These are phyloP conservation scores for Nomada fucata DNA, from an alignment of 2,888 invertebrate genomes.

Conservation along the genomic window DNA sequence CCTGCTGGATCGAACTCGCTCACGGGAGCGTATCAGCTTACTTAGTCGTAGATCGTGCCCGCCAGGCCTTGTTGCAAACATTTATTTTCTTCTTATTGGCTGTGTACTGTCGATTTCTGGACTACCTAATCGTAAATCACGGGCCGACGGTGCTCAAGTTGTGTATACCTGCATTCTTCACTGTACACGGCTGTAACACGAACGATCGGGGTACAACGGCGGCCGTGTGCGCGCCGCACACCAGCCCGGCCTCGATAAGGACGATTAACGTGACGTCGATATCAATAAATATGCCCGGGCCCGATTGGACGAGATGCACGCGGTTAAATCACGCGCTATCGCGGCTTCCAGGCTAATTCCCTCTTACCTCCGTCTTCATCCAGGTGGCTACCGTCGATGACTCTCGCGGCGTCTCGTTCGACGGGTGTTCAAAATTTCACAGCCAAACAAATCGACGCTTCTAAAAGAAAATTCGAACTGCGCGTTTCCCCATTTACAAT, in stretches of 20 bases:
- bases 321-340: constrained; percentile 48
- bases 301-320: constrained; percentile 27
- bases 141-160: constrained; percentile 59
- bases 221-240: constrained; percentile 43
- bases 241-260: constrained; percentile 56
- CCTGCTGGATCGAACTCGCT: constrained; percentile 68
- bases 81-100: constrained; percentile 74
- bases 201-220: constrained; percentile 57
- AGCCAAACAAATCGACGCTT: no score
- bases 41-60: constrained; percentile 72
- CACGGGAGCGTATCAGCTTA: constrained; percentile 72
- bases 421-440: neutral
- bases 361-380: constrained; percentile 2
- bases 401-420: neutral
- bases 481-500: no score
- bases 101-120: constrained; percentile 75
- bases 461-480: no score
- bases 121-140: constrained; percentile 75
- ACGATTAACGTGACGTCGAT: constrained; percentile 65
- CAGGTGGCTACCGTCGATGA: neutral
- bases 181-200: constrained; percentile 69
- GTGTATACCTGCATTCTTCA: constrained; percentile 67
- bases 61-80: constrained; percentile 68
- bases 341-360: constrained; percentile 35
- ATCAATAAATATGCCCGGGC: constrained; percentile 57